Evolutionary conservation across 1,140 invertebrate species (phyloP).

Genomic region (Batillaria attramentaria): DNA sequence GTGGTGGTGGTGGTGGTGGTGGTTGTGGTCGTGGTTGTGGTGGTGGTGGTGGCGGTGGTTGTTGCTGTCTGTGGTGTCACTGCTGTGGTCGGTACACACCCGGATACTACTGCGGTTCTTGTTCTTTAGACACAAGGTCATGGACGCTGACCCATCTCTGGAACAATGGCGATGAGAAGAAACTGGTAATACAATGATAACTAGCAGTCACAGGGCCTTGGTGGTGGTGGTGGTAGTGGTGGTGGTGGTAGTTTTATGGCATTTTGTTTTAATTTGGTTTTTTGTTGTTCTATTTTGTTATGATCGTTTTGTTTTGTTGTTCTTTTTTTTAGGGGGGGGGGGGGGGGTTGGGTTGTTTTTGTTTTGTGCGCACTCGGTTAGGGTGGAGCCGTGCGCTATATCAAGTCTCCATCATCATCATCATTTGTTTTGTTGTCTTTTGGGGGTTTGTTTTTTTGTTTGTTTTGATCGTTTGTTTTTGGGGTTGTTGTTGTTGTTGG

Average conservation of each 20-base stretch:
- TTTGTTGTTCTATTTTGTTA: background rate
- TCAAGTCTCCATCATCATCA: too few species aligned
- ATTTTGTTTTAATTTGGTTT: background rate
- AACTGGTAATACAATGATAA: too few species aligned
- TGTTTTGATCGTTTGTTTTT: too few species aligned
- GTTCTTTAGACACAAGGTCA: slow-evolving; percentile 73
- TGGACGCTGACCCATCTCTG: slow-evolving; percentile 76
- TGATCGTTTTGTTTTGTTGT: background rate
- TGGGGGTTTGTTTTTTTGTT: too few species aligned
- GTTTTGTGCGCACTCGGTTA: too few species aligned
- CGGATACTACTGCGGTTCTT: slow-evolving; percentile 40
- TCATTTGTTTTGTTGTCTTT: too few species aligned
- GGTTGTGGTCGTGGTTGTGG: slow-evolving; percentile 1
- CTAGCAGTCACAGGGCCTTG: background rate
- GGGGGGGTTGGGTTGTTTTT: background rate
- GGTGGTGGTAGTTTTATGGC: background rate
- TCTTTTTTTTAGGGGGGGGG: background rate
- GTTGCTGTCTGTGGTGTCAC: slow-evolving; percentile 6
- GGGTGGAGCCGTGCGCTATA: too few species aligned
- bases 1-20: slow-evolving; percentile 14
- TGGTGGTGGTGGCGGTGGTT: slow-evolving; percentile 5
- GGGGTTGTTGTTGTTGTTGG: too few species aligned
- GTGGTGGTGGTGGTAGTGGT: background rate
- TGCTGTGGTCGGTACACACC: slow-evolving; percentile 26
- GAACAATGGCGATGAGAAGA: slow-evolving; percentile 3